Evolutionary conservation across 2,888 invertebrate species (phyloP), one percentile per base, ranked within the genome.

Genomic region (Dusona sp.): DNA sequence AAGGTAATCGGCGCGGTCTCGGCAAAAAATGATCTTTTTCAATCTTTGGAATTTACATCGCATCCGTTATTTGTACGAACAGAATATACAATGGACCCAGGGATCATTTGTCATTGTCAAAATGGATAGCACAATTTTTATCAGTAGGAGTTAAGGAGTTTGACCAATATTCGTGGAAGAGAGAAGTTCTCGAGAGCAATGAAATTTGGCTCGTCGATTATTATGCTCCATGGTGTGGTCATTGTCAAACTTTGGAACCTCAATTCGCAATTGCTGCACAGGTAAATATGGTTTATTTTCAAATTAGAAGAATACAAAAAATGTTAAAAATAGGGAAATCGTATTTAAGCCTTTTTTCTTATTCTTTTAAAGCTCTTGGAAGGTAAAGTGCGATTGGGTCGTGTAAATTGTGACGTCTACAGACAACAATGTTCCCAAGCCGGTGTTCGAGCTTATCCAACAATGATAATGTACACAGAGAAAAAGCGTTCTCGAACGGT

Each of bases 141-240:
- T 97, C 97, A 1, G 95, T 96, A 7, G 94, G 95, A 88, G 95
- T 96, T 0, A 92, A 94, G 68, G 92, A 95, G 8, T 91, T 96
- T 42, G 94, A 92, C 79, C 92, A 94, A 77, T 91, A 93, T 8
- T 94, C 95, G 80, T 95, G 95, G 79, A 91, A 94, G 79, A 92
- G 93, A n/a, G 90, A 95, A 78, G 95, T 96, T 19, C 90, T 96
- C 22, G 92, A 93, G 1, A 95, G 95, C 79, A 84, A 83, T 48
- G 91, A 95, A 11, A 93, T 95, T 0, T 96, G 96, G 95, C 90
- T 97, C 54, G 95, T 97, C 2, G 96, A 97, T 93, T 97, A 96
- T 93, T 97, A 95, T 92, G 96, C 96, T 22, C 96, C 96, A 0
- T 97, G 97, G 96, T 96, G 96, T 91, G 95, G 95, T 25, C 95